Conservation (phyloP, 2,797 vertebrate genomes). For the Crypturellus tataupa region DNA sequence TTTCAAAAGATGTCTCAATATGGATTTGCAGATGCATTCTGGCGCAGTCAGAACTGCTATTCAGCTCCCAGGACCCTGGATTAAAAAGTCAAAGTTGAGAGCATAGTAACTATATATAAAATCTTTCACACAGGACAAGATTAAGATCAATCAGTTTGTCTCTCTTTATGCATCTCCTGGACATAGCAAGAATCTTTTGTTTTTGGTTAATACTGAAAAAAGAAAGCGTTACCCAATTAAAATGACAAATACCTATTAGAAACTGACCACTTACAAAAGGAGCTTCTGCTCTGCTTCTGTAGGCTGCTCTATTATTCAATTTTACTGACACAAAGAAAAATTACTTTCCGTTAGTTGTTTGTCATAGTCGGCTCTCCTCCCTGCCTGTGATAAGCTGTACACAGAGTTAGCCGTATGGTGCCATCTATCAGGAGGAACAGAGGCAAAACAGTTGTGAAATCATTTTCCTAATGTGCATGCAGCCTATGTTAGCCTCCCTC, state of each 20-base stretch:
- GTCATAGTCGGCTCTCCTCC: constrained; percentile 36
- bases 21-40: constrained; percentile 24
- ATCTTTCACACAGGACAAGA: constrained; percentile 30
- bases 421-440: constrained; percentile 45
- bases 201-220: constrained; percentile 7
- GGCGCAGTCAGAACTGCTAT: not conserved
- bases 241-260: constrained; percentile 54
- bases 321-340: constrained; percentile 66
- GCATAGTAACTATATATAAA: constrained; percentile 16
- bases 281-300: constrained; percentile 21
- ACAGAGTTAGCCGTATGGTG: constrained; percentile 26
- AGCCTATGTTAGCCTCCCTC: not conserved
- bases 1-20: not conserved
- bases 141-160: constrained; percentile 41
- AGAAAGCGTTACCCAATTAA: constrained; percentile 34
- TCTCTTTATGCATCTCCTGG: not conserved
- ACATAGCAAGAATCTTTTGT: not conserved
- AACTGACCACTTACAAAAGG: constrained; percentile 43
- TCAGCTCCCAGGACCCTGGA: not conserved
- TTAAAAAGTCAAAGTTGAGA: constrained; percentile 46
- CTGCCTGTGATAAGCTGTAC: constrained; percentile 12
- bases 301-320: constrained; percentile 31
- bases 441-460: not conserved
- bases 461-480: not conserved
- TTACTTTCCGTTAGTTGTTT: constrained; percentile 36